phyloP scores from a whole-genome alignment of 2,113 vertebrate genomes.

The Antigone vipio region DNA sequence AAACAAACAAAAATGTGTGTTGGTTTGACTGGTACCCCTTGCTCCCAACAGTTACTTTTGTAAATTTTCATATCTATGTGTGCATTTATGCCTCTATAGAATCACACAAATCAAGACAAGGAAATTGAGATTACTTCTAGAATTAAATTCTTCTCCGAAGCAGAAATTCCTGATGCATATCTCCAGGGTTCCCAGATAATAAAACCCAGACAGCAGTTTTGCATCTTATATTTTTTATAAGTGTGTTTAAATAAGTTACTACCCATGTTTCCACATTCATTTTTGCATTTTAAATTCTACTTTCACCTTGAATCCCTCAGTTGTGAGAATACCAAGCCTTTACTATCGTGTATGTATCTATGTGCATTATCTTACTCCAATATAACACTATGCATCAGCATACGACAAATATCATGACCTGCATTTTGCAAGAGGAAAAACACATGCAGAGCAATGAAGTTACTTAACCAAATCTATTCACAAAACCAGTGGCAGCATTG shows the following conservation, averaged over 20 bases:
- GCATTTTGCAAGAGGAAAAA: not conserved
- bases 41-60: not conserved
- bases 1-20: not conserved
- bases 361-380: not conserved
- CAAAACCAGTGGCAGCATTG: rapidly evolving
- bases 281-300: not conserved
- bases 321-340: not conserved
- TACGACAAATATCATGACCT: not conserved
- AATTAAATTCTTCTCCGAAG: not conserved
- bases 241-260: not conserved
- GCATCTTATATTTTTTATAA: not conserved
- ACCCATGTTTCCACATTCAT: not conserved
- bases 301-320: not conserved
- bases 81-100: not conserved
- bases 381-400: not conserved
- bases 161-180: not conserved
- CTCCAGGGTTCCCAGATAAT: not conserved
- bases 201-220: not conserved
- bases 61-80: not conserved
- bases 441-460: not conserved
- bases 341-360: not conserved
- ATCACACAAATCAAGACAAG: not conserved
- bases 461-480: not conserved
- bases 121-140: not conserved
- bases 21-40: not conserved